A percentile compares a stretch with the other conserved stretches of the same genome.
Evolutionary conservation across 2,797 vertebrate species (phyloP).

Genomic region (Chaenodraco wilsoni): DNA sequence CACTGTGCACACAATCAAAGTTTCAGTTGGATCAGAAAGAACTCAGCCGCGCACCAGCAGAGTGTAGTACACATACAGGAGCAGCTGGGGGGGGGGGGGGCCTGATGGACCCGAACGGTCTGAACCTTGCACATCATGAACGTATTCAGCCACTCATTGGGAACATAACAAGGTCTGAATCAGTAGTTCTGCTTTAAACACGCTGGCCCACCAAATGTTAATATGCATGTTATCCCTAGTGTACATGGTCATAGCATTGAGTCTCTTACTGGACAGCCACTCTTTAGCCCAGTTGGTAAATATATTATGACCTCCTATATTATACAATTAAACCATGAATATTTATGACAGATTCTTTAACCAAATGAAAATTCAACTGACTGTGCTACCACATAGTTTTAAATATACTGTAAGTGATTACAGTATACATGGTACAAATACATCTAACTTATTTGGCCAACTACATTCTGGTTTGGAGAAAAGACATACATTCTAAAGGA

Average conservation of each 20-base stretch:
- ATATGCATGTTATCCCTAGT: not conserved
- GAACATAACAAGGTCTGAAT: not conserved
- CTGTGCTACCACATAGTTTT: not conserved
- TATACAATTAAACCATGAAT: not conserved
- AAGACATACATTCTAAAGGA: not conserved
- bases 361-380: not conserved
- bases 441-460: not conserved
- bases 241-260: not conserved
- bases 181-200: not conserved
- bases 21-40: too few species aligned
- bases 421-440: not conserved
- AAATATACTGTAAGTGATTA: not conserved
- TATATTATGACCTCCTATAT: not conserved
- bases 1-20: constrained; percentile 27
- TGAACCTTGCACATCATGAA: not conserved
- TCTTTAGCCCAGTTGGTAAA: not conserved
- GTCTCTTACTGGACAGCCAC: too few species aligned
- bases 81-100: not conserved
- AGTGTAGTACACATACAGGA: not conserved
- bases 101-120: not conserved
- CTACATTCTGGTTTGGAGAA: not conserved
- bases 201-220: not conserved
- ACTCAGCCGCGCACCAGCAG: too few species aligned
- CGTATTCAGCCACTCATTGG: not conserved
- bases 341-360: not conserved